phyloP scores from a whole-genome alignment of 2,888 invertebrate species.

The Belgica antarctica region DNA sequence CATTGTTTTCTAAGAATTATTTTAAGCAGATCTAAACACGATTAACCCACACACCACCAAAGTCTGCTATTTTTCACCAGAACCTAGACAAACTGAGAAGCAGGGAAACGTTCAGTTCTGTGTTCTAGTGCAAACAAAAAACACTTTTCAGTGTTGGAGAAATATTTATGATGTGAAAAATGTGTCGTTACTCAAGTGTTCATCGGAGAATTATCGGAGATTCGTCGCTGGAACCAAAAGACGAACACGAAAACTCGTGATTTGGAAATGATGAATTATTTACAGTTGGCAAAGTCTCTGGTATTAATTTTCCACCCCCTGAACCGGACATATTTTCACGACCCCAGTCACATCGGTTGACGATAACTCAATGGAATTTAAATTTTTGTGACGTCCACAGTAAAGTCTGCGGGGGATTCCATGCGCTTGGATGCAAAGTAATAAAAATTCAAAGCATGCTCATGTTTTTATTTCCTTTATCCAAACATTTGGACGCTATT shows the following conservation, averaged over 20 bases:
- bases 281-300: slow-evolving; percentile 22
- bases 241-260: not conserved
- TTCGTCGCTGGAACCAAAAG: not conserved
- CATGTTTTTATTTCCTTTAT: slow-evolving; percentile 8
- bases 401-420: slow-evolving; percentile 9
- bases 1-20: not conserved
- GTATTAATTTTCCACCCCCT: not conserved
- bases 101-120: not conserved
- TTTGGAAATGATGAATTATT: slow-evolving; percentile 26
- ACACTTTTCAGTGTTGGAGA: not conserved
- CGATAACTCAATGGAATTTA: slow-evolving; percentile 17
- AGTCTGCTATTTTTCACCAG: not conserved
- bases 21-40: slow-evolving; percentile 5
- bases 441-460: slow-evolving; percentile 41
- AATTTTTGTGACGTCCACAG: slow-evolving; percentile 14
- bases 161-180: slow-evolving; percentile 34
- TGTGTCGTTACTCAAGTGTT: no score
- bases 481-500: slow-evolving; percentile 27
- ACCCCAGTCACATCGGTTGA: not conserved
- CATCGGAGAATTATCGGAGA: not conserved
- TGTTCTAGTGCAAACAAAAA: slow-evolving; percentile 1
- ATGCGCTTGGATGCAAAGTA: slow-evolving; percentile 11
- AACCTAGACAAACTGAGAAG: not conserved
- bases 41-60: not conserved
- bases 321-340: slow-evolving; percentile 13